phyloP scores from a whole-genome alignment of 2,797 vertebrate species.

The Scomberomorus guttatus region DNA sequence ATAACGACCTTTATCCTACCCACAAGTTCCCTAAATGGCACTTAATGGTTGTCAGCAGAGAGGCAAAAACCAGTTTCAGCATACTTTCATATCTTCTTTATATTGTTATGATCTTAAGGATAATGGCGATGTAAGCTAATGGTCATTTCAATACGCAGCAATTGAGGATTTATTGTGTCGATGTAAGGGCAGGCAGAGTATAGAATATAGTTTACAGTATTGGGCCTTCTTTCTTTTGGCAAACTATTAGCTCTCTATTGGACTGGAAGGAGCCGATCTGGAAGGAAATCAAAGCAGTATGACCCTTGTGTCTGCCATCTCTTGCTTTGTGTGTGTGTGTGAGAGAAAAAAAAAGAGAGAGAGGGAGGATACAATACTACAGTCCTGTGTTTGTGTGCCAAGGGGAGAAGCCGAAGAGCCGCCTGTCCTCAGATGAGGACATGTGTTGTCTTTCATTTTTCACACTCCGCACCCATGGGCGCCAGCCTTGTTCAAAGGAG shows the following conservation, averaged over 20 bases:
- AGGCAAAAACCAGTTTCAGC: constrained; percentile 24
- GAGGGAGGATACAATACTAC: constrained; percentile 13
- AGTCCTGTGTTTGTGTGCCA: constrained; percentile 59
- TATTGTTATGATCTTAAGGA: constrained; percentile 40
- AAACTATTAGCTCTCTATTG: constrained; percentile 27
- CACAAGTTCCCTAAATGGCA: constrained; percentile 56
- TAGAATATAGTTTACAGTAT: not conserved
- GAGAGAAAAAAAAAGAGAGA: not conserved
- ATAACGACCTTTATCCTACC: constrained; percentile 65
- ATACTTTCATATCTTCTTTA: constrained; percentile 43
- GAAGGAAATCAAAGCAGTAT: constrained; percentile 61
- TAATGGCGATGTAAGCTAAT: constrained; percentile 47
- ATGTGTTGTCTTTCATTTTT: constrained; percentile 73
- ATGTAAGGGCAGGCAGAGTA: not conserved
- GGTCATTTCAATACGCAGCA: constrained; percentile 31
- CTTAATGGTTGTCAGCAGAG: constrained; percentile 65
- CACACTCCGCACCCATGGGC: constrained; percentile 37
- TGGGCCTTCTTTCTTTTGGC: constrained; percentile 14
- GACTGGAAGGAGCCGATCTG: constrained; percentile 47
- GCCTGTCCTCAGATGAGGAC: constrained; percentile 64
- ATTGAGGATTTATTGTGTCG: constrained; percentile 11
- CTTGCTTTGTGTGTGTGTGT: constrained; percentile 17
- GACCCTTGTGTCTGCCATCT: constrained; percentile 28
- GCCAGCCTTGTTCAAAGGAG: constrained; percentile 51
- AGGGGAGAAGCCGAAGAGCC: constrained; percentile 27